Conservation (phyloP, 2,113 vertebrate species). For the Cyanoderma ruficeps region DNA sequence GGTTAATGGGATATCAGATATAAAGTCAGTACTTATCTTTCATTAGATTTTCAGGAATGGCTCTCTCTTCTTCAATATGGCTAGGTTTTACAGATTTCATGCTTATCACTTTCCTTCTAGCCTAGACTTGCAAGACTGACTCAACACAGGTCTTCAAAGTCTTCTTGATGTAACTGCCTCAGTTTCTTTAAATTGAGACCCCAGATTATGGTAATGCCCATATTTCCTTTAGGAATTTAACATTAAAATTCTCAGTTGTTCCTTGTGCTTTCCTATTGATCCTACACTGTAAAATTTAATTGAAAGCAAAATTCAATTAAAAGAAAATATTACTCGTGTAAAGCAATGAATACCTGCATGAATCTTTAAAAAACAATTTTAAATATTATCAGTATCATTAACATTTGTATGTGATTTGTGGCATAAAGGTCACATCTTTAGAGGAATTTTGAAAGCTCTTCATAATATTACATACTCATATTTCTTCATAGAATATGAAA, state of each 20-base stretch:
- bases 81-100: not conserved
- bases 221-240: not conserved
- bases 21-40: not conserved
- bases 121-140: not conserved
- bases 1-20: not conserved
- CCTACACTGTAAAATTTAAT: not conserved
- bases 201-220: not conserved
- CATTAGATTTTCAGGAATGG: not conserved
- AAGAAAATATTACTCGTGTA: not conserved
- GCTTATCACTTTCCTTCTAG: not conserved
- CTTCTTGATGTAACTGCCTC: not conserved
- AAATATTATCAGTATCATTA: not conserved
- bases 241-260: not conserved
- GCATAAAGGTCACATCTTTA: not conserved
- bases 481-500: not conserved
- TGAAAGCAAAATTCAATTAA: conserved; percentile 3
- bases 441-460: not conserved
- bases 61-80: not conserved
- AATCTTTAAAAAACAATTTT: not conserved
- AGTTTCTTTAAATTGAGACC: not conserved
- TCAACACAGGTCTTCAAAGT: not conserved
- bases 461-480: not conserved
- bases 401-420: not conserved
- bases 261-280: not conserved
- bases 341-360: not conserved